Conservation (phyloP, 2,888 invertebrate species). For the Lottia scabra region DNA sequence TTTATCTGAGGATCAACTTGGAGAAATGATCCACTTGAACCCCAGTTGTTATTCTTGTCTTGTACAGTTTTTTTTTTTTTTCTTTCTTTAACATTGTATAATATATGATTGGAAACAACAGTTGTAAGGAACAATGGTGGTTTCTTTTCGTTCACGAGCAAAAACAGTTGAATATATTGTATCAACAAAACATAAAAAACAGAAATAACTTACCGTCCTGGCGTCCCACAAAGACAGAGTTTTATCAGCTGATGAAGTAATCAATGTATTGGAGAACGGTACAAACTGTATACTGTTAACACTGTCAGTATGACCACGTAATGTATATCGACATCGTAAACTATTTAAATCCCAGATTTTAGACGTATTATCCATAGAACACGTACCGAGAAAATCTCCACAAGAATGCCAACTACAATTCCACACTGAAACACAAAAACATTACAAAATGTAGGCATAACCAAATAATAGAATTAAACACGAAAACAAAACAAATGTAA, state of each 20-base stretch:
- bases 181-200: too few species aligned
- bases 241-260: slow-evolving; percentile 69
- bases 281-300: slow-evolving; percentile 69
- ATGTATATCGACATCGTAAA: slow-evolving; percentile 65
- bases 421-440: slow-evolving; percentile 60
- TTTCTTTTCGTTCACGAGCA: too few species aligned
- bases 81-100: too few species aligned
- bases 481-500: too few species aligned
- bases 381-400: slow-evolving; percentile 69
- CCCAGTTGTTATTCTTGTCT: too few species aligned
- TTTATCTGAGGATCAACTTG: too few species aligned
- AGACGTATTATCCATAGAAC: slow-evolving; percentile 68
- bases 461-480: too few species aligned
- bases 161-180: too few species aligned
- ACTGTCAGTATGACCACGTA: slow-evolving; percentile 68
- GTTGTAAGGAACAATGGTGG: too few species aligned
- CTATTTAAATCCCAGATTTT: slow-evolving; percentile 69
- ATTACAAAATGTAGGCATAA: not conserved
- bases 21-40: too few species aligned
- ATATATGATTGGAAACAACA: too few species aligned
- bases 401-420: slow-evolving; percentile 67
- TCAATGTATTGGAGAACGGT: slow-evolving; percentile 66
- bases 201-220: slow-evolving; percentile 58
- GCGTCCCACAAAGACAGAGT: slow-evolving; percentile 70
- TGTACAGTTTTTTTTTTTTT: too few species aligned